These are phyloP conservation scores for Drosophila dives DNA, from an alignment of 2,888 invertebrate species.

Conservation along the genomic window DNA sequence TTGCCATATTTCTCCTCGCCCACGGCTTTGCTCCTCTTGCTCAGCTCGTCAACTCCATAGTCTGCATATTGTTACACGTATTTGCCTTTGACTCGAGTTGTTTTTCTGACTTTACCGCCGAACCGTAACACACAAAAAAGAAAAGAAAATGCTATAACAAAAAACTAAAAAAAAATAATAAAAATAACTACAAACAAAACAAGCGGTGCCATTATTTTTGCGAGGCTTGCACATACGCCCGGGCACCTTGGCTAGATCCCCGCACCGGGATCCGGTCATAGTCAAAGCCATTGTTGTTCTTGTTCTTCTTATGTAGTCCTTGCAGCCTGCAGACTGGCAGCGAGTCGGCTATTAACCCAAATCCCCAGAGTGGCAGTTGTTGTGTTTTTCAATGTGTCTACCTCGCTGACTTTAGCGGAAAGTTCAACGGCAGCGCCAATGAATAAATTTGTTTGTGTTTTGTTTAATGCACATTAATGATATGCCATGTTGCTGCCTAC, in stretches of 20 bases:
- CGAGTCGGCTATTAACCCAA: conserved; percentile 81
- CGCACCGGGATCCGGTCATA: conserved; percentile 20
- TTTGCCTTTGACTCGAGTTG: conserved; percentile 54
- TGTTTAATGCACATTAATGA: conserved; percentile 70
- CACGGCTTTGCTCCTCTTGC: not conserved
- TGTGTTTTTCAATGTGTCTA: conserved; percentile 59
- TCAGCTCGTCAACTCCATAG: conserved; percentile 19
- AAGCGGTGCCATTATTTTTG: conserved; percentile 72
- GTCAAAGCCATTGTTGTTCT: conserved; percentile 46
- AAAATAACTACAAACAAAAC: conserved; percentile 50
- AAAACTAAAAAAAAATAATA: conserved; percentile 21
- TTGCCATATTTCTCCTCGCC: conserved; percentile 1
- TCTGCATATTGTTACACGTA: conserved; percentile 56
- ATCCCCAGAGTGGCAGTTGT: conserved; percentile 76
- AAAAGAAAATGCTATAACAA: conserved; percentile 10
- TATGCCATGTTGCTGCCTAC: conserved; percentile 60
- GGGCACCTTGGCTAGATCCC: conserved; percentile 60
- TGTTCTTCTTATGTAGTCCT: conserved; percentile 35
- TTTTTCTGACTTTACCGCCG: conserved; percentile 39
- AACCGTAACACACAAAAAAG: conserved; percentile 38
- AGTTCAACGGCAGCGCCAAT: conserved; percentile 71
- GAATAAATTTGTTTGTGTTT: conserved; percentile 51
- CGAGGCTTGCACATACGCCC: conserved; percentile 68
- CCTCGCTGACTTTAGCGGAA: conserved; percentile 69
- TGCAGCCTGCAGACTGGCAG: conserved; percentile 20